These are phyloP conservation scores for Lonchura striata DNA, from an alignment of 2,113 vertebrate species.

Conservation along the genomic window DNA sequence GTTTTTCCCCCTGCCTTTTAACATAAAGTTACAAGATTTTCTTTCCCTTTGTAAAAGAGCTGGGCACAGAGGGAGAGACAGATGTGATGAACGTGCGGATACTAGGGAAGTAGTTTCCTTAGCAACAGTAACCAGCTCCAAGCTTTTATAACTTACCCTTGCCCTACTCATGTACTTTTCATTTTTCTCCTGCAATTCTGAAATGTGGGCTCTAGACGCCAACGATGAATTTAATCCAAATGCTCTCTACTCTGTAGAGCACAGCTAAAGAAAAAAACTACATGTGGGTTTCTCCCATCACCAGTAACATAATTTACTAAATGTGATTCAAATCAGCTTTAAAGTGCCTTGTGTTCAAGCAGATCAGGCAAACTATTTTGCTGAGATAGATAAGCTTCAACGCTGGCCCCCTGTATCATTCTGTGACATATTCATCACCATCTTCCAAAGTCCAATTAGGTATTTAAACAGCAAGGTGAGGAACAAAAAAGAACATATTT, in stretches of 20 bases:
- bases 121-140: slow-evolving; percentile 73
- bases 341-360: background rate
- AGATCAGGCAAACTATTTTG: background rate
- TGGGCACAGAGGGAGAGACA: slow-evolving; percentile 49
- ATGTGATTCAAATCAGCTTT: background rate
- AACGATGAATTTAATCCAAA: slow-evolving; percentile 30
- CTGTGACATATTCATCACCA: background rate
- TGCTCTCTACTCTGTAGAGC: background rate
- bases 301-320: background rate
- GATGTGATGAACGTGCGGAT: slow-evolving; percentile 58
- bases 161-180: slow-evolving; percentile 25
- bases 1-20: background rate
- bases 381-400: background rate
- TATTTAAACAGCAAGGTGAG: background rate
- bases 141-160: slow-evolving; percentile 57
- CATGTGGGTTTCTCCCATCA: background rate
- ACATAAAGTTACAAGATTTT: slow-evolving; percentile 54
- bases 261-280: slow-evolving; percentile 5
- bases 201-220: slow-evolving; percentile 30
- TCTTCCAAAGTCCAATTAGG: background rate
- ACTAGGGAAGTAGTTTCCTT: slow-evolving; percentile 74
- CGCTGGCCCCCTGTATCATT: background rate
- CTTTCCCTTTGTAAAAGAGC: background rate
- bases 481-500: background rate
- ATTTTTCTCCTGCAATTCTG: slow-evolving; percentile 53